A percentile compares a stretch with the other conserved stretches of the same genome.
These are phyloP conservation scores for Drosophila melanica DNA, from an alignment of 1,140 invertebrate genomes.

Conservation along the genomic window DNA sequence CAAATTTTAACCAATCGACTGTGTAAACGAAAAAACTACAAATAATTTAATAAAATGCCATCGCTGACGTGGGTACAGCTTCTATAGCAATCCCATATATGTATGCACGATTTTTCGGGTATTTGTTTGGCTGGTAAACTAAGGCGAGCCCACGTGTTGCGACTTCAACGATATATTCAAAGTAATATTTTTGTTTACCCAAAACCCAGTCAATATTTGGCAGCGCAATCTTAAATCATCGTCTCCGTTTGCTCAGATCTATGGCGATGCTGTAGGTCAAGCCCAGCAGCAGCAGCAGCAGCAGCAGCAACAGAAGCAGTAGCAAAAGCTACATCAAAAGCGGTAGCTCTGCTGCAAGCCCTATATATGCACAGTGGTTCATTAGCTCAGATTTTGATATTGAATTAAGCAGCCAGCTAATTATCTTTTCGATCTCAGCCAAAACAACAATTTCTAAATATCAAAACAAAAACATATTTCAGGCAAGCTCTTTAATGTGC, in stretches of 20 bases:
- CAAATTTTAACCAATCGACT: conserved; percentile 42
- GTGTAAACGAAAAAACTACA: conserved; percentile 48
- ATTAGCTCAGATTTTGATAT: conserved; percentile 8
- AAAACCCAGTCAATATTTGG: conserved; percentile 69
- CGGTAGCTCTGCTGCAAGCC: conserved; percentile 15
- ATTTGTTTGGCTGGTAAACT: conserved; percentile 22
- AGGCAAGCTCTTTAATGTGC: no score
- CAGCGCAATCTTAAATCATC: conserved; percentile 56
- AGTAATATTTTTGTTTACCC: conserved; percentile 57
- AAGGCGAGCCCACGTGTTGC: conserved; percentile 24
- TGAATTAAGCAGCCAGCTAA: neutral
- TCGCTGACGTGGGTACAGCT: conserved; percentile 25
- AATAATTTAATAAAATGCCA: conserved; percentile 29
- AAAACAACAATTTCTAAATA: neutral
- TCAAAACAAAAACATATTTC: no score
- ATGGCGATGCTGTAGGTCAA: conserved; percentile 50
- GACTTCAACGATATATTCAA: conserved; percentile 28
- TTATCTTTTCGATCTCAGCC: no score
- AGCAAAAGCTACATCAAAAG: neutral
- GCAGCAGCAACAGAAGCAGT: conserved; percentile 3
- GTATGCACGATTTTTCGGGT: neutral
- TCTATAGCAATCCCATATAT: neutral
- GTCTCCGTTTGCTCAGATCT: conserved; percentile 28
- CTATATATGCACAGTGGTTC: conserved; percentile 19
- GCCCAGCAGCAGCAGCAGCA: neutral